A percentile compares a stretch with the other conserved stretches of the same genome.
phyloP scores from a whole-genome alignment of 2,113 vertebrate species.

The Chlorodrepanis virens region DNA sequence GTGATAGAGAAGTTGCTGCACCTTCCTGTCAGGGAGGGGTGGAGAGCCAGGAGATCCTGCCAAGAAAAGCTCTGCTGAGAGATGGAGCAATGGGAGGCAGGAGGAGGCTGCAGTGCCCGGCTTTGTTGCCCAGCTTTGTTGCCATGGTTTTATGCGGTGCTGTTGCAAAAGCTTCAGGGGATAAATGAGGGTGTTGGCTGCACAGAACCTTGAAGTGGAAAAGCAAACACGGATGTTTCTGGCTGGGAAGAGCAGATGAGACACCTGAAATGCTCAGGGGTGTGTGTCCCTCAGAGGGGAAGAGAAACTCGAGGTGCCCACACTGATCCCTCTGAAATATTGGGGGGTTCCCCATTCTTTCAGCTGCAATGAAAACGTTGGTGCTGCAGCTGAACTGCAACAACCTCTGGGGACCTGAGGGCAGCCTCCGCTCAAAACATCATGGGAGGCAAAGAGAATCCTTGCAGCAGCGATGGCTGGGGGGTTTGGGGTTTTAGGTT shows the following conservation, averaged over 20 bases:
- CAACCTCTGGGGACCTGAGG: background rate
- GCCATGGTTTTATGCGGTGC: background rate
- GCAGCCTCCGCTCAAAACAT: background rate
- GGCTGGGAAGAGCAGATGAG: background rate
- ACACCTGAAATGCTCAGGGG: background rate
- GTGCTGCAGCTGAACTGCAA: background rate
- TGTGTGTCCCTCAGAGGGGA: background rate
- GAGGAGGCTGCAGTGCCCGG: background rate
- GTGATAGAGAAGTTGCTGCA: background rate
- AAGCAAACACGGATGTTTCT: background rate
- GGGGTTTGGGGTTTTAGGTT: accelerated
- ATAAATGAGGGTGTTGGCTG: background rate
- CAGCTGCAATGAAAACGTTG: background rate
- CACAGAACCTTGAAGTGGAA: background rate
- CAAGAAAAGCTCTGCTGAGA: background rate
- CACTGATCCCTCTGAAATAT: background rate
- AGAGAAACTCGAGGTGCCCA: background rate
- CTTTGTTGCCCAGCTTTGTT: background rate
- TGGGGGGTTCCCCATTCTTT: background rate
- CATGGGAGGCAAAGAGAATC: background rate
- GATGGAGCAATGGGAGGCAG: background rate
- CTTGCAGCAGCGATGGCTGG: background rate
- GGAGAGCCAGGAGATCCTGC: background rate
- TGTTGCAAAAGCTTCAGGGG: background rate
- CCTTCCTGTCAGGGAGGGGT: background rate